phyloP scores from a whole-genome alignment of 2,797 vertebrate genomes.

The Malurus leucopterus region DNA sequence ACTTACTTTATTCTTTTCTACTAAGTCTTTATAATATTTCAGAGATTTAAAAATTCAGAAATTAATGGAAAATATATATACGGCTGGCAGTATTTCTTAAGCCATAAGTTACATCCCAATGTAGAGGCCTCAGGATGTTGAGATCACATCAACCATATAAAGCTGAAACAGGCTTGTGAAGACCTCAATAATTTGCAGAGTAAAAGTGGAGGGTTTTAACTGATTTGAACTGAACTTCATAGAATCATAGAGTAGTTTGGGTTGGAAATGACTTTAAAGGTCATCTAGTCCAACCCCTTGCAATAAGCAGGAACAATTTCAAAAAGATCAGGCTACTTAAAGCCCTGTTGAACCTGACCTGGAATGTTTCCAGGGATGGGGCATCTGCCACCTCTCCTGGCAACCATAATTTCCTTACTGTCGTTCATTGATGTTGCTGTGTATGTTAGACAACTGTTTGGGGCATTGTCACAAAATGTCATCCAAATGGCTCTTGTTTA shows the following conservation, averaged over 20 bases:
- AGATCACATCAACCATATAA: background rate
- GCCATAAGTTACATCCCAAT: background rate
- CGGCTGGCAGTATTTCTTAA: background rate
- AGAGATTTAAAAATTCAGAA: background rate
- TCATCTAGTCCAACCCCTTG: background rate
- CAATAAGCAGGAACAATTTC: background rate
- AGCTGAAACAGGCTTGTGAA: background rate
- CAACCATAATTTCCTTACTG: background rate
- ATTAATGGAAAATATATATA: background rate
- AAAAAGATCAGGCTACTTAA: background rate
- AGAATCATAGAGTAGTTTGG: background rate
- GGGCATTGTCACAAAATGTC: background rate
- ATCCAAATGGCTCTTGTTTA: background rate
- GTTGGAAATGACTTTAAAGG: background rate
- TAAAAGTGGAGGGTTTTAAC: background rate
- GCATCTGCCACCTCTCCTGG: background rate
- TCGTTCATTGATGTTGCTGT: background rate
- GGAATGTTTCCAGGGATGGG: background rate
- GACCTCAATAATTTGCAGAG: background rate
- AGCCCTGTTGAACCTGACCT: background rate
- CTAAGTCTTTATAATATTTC: background rate
- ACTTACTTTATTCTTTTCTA: background rate
- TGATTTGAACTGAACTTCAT: background rate
- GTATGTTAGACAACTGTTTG: too few species aligned
- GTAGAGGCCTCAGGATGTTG: background rate